phyloP scores from a whole-genome alignment of 2,113 vertebrate species.

The Myrmecobius fasciatus region DNA sequence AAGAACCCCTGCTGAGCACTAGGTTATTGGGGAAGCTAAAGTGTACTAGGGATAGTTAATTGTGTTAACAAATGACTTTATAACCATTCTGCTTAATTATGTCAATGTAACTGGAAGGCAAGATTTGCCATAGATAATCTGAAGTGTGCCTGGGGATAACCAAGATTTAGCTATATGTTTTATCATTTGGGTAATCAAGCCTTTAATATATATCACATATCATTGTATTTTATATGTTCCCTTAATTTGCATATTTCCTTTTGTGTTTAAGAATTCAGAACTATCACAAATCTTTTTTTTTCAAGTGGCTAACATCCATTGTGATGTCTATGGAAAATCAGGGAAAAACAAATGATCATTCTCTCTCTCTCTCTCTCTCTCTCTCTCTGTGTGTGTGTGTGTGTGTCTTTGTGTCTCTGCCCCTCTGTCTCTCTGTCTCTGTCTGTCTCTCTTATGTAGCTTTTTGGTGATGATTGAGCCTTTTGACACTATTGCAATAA shows the following conservation, averaged over 20 bases:
- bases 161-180: constrained; percentile 30
- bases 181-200: constrained; percentile 62
- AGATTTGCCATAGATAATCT: not conserved
- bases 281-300: constrained; percentile 68
- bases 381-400: too few relatives aligned
- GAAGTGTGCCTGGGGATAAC: not conserved
- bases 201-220: constrained; percentile 64
- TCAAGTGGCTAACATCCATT: constrained; percentile 68
- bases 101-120: constrained; percentile 7
- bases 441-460: not conserved
- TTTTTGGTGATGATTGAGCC: not conserved
- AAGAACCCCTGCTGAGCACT: not conserved
- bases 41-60: not conserved
- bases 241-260: constrained; percentile 69
- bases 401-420: not conserved
- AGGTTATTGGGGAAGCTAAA: not conserved
- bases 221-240: constrained; percentile 10
- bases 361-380: not conserved
- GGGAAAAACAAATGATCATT: constrained; percentile 3
- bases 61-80: constrained; percentile 1
- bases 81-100: not conserved
- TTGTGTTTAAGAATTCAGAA: constrained; percentile 71
- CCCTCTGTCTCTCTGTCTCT: not conserved
- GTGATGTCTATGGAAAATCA: constrained; percentile 61
- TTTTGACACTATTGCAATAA: not conserved